Evolutionary conservation across 2,888 invertebrate genomes (phyloP), one percentile per base, ranked within the genome.

Genomic region (Morinoia aosen): DNA sequence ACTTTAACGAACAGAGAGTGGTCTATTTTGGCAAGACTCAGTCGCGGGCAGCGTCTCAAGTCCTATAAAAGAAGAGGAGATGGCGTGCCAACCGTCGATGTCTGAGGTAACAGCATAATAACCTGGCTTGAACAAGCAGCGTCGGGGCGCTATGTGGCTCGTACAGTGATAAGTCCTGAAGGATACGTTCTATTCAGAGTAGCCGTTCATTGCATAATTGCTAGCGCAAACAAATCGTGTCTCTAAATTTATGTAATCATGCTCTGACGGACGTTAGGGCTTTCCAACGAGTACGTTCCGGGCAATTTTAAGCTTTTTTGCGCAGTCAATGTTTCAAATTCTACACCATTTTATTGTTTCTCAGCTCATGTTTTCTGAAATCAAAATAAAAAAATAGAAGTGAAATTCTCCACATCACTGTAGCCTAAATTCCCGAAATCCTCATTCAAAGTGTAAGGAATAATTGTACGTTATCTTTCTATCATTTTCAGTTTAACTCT

Each of bases 41-140:
- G 19, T 76, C 25, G 25, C 25, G 16, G 76, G 76, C 76, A 33
- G 33, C 8, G 76, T 33, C 19, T 33, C 25, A 76, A 76, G 25
- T 76, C 33, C 76, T 25, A 76, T 10, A 76, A 33, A 76, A 76
- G 76, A 25, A 33, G 2, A 76, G 90, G 33, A 39, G 11, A 40
- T 90, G 90, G 39, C 90, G 90, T 90, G 90, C 48, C 90, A 40
- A 90, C 10, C 14, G 90, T 90, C 90, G 90, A 90, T 90, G 90
- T 90, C 48, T 14, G n/a, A 10, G 39, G 39, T 90, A 90, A 48
- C 48, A 48, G 40, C 39, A 90, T 90, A 90, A 90, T 90, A 39
- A 90, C 90, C 12, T 12, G 48, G 90, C 90, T 90, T 40, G 48
- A 90, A 90, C 90, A 39, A 90, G 48, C 90, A 48, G 39, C 40